Conservation (phyloP, 2,888 invertebrate species). For the Euspilapteryx auroguttella region DNA sequence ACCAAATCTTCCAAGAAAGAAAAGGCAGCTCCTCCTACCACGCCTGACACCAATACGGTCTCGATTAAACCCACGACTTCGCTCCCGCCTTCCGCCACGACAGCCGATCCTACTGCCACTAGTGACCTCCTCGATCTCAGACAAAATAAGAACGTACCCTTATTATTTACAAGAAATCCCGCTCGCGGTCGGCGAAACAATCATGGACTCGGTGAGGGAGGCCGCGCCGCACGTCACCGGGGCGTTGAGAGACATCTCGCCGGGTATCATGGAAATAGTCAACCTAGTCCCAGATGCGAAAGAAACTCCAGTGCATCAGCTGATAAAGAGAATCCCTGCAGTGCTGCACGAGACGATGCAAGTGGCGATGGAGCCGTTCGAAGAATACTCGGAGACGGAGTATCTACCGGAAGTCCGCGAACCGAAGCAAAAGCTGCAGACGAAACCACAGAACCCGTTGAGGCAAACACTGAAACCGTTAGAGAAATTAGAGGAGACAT, state of each 20-base stretch:
- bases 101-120: slow-evolving; percentile 37
- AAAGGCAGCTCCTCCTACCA: slow-evolving; percentile 36
- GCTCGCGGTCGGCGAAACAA: slow-evolving; percentile 42
- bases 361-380: slow-evolving; percentile 25
- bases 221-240: slow-evolving; percentile 46
- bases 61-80: slow-evolving; percentile 17
- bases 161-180: slow-evolving; percentile 54
- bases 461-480: too few species aligned
- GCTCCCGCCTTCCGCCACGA: slow-evolving; percentile 28
- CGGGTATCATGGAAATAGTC: slow-evolving; percentile 46
- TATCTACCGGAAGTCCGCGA: slow-evolving; percentile 10
- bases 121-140: slow-evolving; percentile 41
- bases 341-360: slow-evolving; percentile 45
- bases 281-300: slow-evolving; percentile 36
- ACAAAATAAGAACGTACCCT: slow-evolving; percentile 47
- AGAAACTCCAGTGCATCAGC: slow-evolving; percentile 27
- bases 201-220: slow-evolving; percentile 45
- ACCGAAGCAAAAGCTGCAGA: slow-evolving; percentile 12
- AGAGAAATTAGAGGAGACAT: slow-evolving; percentile 17
- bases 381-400: slow-evolving; percentile 20
- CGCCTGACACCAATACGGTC: slow-evolving; percentile 24
- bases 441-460: slow-evolving; percentile 9
- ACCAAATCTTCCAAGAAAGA: slow-evolving; percentile 23
- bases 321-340: slow-evolving; percentile 37
- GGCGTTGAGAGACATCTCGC: slow-evolving; percentile 44